phyloP scores from a whole-genome alignment of 2,113 vertebrate species.

The Barnardius zonarius region DNA sequence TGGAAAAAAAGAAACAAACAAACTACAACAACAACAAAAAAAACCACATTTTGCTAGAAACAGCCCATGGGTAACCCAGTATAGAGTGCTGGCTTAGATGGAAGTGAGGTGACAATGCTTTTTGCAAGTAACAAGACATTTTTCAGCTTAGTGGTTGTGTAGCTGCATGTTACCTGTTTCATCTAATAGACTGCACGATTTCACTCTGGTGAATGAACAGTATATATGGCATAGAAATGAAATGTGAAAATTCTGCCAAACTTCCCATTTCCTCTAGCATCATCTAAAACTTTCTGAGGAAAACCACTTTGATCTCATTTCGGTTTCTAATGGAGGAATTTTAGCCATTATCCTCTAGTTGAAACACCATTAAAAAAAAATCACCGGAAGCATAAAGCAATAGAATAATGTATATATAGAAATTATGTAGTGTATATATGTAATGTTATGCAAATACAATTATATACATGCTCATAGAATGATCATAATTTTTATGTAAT shows the following conservation, averaged over 20 bases:
- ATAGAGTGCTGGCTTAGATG: background rate
- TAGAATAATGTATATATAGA: no score
- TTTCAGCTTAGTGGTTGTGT: background rate
- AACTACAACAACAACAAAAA: background rate
- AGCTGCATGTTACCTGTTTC: background rate
- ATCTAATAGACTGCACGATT: no score
- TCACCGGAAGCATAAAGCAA: background rate
- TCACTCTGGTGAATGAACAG: background rate
- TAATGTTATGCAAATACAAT: background rate
- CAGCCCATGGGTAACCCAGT: background rate
- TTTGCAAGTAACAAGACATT: background rate
- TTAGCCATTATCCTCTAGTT: background rate
- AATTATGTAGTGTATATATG: background rate
- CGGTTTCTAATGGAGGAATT: background rate
- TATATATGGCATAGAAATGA: fast-evolving
- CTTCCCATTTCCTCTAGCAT: background rate
- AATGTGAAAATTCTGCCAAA: background rate
- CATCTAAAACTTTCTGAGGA: background rate
- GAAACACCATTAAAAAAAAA: background rate
- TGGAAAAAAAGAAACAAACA: background rate
- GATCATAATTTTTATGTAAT: background rate
- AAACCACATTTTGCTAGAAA: background rate
- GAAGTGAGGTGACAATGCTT: background rate
- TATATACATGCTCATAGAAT: fast-evolving
- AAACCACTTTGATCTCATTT: background rate